Conservation (phyloP, 2,113 vertebrate genomes). For the Crotalus viridis region DNA sequence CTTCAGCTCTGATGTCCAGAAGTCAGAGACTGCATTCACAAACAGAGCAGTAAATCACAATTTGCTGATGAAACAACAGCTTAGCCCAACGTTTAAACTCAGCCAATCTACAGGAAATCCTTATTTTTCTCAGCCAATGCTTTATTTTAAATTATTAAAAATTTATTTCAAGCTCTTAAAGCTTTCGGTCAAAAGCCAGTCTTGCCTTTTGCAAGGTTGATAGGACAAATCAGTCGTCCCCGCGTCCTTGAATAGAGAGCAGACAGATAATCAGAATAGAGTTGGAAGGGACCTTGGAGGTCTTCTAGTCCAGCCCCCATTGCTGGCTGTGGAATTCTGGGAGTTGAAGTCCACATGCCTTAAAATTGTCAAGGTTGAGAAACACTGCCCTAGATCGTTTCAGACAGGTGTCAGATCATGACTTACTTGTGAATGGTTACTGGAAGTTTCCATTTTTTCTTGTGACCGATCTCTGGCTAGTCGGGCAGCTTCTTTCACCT, state of each 20-base stretch:
- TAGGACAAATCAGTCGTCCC: slow-evolving; percentile 29
- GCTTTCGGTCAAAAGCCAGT: slow-evolving; percentile 26
- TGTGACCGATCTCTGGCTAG: slow-evolving; percentile 91
- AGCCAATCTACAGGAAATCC: background rate
- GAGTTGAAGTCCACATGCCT: too few species aligned
- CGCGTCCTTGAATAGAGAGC: background rate
- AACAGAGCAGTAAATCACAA: background rate
- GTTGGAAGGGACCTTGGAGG: too few species aligned
- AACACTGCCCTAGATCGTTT: too few species aligned
- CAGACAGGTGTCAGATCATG: background rate
- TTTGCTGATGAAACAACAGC: background rate
- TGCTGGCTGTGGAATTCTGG: too few species aligned
- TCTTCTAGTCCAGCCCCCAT: too few species aligned
- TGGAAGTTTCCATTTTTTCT: slow-evolving; percentile 89
- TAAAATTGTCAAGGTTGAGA: too few species aligned
- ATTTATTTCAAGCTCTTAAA: background rate
- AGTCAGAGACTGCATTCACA: background rate
- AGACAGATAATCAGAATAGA: background rate
- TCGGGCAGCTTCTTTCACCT: slow-evolving; percentile 93
- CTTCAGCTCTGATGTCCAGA: background rate
- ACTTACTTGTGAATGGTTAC: slow-evolving; percentile 90
- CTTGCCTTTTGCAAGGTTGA: slow-evolving; percentile 28
- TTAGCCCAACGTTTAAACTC: too few species aligned
- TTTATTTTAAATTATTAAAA: background rate
- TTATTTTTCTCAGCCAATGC: background rate